Conservation (phyloP, 1,140 invertebrate genomes). For the Cryptotermes secundus region DNA sequence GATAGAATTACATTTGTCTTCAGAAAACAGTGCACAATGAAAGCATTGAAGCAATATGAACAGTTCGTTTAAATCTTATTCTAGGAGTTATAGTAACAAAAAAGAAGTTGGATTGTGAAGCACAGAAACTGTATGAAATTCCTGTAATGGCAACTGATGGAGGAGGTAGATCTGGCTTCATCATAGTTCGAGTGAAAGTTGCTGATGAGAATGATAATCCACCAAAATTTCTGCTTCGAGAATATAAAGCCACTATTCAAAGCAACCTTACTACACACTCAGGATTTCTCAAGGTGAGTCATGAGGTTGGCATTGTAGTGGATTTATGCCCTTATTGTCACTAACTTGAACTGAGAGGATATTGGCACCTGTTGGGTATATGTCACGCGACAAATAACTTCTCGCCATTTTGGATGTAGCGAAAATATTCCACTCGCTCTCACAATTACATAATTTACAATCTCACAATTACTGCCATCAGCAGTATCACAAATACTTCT, state of each 20-base stretch:
- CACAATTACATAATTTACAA: no score
- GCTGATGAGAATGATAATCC: conserved; percentile 86
- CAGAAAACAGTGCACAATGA: no score
- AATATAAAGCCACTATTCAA: conserved; percentile 75
- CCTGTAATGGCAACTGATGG: conserved; percentile 83
- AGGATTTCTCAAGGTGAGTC: conserved; percentile 65
- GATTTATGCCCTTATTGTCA: neutral
- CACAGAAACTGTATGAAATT: conserved; percentile 70
- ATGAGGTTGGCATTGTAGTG: neutral
- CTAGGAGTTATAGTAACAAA: conserved; percentile 76
- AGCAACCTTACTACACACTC: conserved; percentile 61
- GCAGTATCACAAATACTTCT: no score
- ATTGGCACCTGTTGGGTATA: no score
- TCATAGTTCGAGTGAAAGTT: conserved; percentile 75
- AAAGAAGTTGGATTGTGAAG: conserved; percentile 77
- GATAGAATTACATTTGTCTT: no score
- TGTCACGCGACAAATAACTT: no score
- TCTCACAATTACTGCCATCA: no score
- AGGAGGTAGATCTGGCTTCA: conserved; percentile 77
- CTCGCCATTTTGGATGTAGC: no score
- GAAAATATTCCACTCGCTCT: no score
- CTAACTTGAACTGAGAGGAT: neutral
- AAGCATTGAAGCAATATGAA: no score
- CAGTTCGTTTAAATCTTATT: conserved; percentile 30
- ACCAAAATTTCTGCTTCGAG: conserved; percentile 74